These are phyloP conservation scores for Plecotus auritus DNA, from an alignment of 2,113 vertebrate species.

Conservation along the genomic window DNA sequence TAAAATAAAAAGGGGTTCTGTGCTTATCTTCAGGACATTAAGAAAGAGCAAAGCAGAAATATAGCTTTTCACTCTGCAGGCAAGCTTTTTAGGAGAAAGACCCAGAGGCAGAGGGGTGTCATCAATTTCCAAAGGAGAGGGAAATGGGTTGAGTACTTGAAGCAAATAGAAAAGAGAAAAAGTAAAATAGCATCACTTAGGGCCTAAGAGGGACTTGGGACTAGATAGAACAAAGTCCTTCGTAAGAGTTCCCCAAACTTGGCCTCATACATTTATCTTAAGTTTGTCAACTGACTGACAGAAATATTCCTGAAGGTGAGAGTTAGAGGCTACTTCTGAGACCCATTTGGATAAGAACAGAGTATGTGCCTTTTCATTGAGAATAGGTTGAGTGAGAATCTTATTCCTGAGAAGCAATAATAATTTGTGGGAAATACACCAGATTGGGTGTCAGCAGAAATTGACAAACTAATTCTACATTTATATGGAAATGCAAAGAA, in stretches of 20 bases:
- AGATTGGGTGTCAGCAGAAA: not conserved
- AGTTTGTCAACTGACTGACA: not conserved
- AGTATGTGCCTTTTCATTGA: not conserved
- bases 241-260: not conserved
- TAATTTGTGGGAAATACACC: not conserved
- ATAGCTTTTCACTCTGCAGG: not conserved
- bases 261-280: not conserved
- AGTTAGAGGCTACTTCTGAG: not conserved
- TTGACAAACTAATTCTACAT: not conserved
- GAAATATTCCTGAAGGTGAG: not conserved
- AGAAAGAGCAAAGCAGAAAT: not conserved
- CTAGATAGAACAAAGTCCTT: not conserved
- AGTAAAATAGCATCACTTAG: not conserved
- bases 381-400: not conserved
- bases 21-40: conserved; percentile 42
- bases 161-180: not conserved
- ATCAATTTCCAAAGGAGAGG: not conserved
- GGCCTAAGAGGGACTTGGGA: not conserved
- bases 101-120: not conserved
- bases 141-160: not conserved
- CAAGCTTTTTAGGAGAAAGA: not conserved
- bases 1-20: conserved; percentile 50
- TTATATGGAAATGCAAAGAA: not conserved
- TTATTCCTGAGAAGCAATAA: not conserved
- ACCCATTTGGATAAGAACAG: not conserved